Percentiles rank a stretch among this genome's conserved stretches.
These are phyloP conservation scores for Takifugu ocellatus DNA, from an alignment of 2,797 vertebrate species.

Conservation along the genomic window DNA sequence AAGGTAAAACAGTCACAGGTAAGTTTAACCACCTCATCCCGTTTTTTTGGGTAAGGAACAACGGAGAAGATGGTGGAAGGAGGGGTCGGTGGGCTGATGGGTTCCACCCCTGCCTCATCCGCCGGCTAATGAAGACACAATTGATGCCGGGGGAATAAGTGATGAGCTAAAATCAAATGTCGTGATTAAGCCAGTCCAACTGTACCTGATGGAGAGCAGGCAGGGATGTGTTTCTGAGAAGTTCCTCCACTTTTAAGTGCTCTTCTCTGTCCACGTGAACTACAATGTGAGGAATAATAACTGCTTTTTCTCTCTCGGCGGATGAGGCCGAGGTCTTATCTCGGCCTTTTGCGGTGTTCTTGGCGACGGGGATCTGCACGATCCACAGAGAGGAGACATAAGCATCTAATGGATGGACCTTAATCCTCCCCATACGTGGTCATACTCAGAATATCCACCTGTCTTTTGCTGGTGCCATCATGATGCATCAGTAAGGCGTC, in stretches of 20 bases:
- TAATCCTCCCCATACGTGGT: too few relatives aligned
- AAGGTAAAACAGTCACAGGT: constrained; percentile 75
- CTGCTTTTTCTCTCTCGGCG: constrained; percentile 1
- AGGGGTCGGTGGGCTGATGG: constrained; percentile 73
- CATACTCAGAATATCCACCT: constrained; percentile 18
- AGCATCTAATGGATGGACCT: too few relatives aligned
- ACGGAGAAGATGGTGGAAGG: constrained; percentile 76
- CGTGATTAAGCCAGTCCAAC: neutral
- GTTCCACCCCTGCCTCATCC: constrained; percentile 78
- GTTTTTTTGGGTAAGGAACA: constrained; percentile 72
- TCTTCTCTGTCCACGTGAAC: constrained; percentile 62
- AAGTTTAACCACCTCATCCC: constrained; percentile 33
- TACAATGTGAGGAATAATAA: constrained; percentile 65
- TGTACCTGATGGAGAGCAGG: constrained; percentile 75
- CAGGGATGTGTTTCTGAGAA: constrained; percentile 65
- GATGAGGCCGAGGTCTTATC: constrained; percentile 19
- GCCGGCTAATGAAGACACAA: constrained; percentile 74
- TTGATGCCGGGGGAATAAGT: neutral
- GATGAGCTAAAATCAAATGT: neutral
- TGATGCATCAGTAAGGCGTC: constrained; percentile 23
- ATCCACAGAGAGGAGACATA: too few relatives aligned
- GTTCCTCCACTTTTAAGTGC: constrained; percentile 37
- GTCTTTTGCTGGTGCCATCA: constrained; percentile 51
- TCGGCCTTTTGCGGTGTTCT: constrained; percentile 67
- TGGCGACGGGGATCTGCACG: constrained; percentile 61